These are phyloP conservation scores for Heliconius nattereri DNA, from an alignment of 1,140 invertebrate species.

Conservation along the genomic window DNA sequence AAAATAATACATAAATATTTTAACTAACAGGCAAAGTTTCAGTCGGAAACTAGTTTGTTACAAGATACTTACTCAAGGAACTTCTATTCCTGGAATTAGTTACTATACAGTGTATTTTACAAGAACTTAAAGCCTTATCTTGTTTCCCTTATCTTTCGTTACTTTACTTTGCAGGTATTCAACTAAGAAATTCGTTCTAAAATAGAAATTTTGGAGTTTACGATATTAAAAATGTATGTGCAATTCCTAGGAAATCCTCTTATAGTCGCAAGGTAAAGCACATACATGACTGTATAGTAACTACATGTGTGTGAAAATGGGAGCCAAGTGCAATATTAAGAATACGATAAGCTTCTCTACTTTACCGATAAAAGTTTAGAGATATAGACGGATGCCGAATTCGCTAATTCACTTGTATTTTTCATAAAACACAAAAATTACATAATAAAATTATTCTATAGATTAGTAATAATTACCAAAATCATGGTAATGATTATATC, in stretches of 20 bases:
- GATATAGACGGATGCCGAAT: too few relatives aligned
- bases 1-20: not conserved
- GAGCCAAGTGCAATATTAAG: not conserved
- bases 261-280: not conserved
- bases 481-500: too few relatives aligned
- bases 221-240: not conserved
- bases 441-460: too few relatives aligned
- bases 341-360: too few relatives aligned
- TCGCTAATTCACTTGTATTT: too few relatives aligned
- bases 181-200: not conserved
- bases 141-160: not conserved
- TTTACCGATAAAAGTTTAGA: too few relatives aligned
- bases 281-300: not conserved
- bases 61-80: slow-evolving; percentile 1
- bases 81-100: not conserved
- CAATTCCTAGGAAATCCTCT: not conserved
- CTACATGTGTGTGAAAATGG: not conserved
- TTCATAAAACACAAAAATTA: too few relatives aligned
- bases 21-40: not conserved
- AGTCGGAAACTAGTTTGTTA: not conserved
- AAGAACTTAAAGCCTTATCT: not conserved
- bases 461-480: too few relatives aligned
- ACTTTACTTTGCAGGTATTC: not conserved
- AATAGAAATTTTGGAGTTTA: not conserved
- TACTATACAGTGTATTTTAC: not conserved